phyloP scores from a whole-genome alignment of 2,888 invertebrate genomes.

The Piscicola geometra region DNA sequence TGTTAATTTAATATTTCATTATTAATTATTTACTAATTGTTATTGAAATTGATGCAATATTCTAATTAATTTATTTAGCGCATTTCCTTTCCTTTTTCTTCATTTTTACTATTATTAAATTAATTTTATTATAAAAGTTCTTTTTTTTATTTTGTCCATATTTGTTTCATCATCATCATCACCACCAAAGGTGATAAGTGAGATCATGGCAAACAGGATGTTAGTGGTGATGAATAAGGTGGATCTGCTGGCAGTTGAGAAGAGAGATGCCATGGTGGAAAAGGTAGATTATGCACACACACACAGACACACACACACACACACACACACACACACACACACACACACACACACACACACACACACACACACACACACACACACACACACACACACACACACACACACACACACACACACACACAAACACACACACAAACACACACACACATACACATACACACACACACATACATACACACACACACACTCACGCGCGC shows the following conservation, averaged over 20 bases:
- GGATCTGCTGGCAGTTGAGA: slow-evolving; percentile 62
- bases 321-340: slow-evolving; percentile 17
- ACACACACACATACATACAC: slow-evolving; percentile 6
- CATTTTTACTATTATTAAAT: no score
- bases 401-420: slow-evolving; percentile 26
- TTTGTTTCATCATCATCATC: no score
- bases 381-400: slow-evolving; percentile 25
- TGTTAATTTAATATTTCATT: no score
- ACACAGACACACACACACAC: slow-evolving; percentile 23
- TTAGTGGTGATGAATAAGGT: slow-evolving; percentile 69
- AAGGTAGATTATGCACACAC: slow-evolving; percentile 56
- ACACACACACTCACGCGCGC: slow-evolving; percentile 49
- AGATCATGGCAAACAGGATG: slow-evolving; percentile 63
- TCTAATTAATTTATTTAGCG: no score
- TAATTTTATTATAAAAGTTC: no score
- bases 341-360: slow-evolving; percentile 24
- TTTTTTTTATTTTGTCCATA: no score
- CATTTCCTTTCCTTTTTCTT: no score
- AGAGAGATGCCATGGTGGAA: slow-evolving; percentile 54
- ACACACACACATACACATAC: slow-evolving; percentile 16
- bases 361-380: slow-evolving; percentile 15
- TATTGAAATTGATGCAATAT: no score
- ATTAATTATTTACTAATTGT: no score
- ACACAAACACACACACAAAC: slow-evolving; percentile 24
- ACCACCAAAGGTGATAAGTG: slow-evolving; percentile 46